Evolutionary conservation across 2,113 vertebrate genomes (phyloP).

Genomic region (Sinocyclocheilus anophthalmus): DNA sequence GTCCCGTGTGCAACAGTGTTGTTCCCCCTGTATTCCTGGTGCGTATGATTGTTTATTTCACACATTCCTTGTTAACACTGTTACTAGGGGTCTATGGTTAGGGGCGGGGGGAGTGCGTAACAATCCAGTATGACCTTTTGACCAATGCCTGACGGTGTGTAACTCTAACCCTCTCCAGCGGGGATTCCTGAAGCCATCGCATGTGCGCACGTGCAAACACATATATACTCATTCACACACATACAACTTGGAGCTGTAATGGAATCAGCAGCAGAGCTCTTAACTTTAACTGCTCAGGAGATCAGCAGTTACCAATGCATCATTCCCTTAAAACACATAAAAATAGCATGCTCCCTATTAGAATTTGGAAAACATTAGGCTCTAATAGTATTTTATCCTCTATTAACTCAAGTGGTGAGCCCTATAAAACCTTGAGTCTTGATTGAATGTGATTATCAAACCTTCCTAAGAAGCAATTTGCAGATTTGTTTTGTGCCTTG

Average conservation of each 20-base stretch:
- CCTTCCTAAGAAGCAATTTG: conserved; percentile 1
- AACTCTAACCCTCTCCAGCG: conserved; percentile 8
- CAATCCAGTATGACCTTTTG: conserved; percentile 47
- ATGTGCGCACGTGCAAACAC: conserved; percentile 37
- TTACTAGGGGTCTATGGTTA: conserved; percentile 8
- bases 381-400: conserved; percentile 26
- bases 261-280: conserved; percentile 35
- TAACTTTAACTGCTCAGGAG: conserved; percentile 20
- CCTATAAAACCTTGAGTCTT: background rate
- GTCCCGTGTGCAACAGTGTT: background rate
- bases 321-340: conserved; percentile 20
- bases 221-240: conserved; percentile 37
- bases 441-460: conserved; percentile 5
- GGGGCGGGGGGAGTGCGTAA: background rate
- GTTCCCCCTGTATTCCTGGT: conserved; percentile 14
- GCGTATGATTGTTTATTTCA: conserved; percentile 65
- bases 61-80: conserved; percentile 68
- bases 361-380: conserved; percentile 17
- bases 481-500: background rate
- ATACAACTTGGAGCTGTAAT: conserved; percentile 32
- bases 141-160: conserved; percentile 19
- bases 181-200: conserved; percentile 31
- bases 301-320: conserved; percentile 15
- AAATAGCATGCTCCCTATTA: background rate
- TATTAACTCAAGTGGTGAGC: background rate